Percentiles rank a stretch among this genome's conserved stretches.
Conservation (phyloP, 2,113 vertebrate genomes). For the Terrapene triunguis region DNA sequence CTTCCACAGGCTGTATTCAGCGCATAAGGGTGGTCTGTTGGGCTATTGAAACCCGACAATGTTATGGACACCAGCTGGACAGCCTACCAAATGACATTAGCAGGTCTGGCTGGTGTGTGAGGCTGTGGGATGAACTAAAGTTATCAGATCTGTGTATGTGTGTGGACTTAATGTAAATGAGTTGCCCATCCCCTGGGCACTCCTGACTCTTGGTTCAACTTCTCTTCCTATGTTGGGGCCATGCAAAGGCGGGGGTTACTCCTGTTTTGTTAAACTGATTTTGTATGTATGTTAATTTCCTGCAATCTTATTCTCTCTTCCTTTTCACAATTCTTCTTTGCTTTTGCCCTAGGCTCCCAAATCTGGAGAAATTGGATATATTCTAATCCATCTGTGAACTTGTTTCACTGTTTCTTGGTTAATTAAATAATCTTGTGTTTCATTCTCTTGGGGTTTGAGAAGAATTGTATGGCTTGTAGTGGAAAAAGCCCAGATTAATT, state of each 20-base stretch:
- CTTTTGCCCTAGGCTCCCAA: background rate
- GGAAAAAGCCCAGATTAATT: background rate
- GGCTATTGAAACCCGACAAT: background rate
- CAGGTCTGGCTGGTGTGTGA: background rate
- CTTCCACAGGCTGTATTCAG: background rate
- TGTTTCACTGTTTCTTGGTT: background rate
- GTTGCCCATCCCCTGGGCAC: background rate
- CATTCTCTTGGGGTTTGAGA: background rate
- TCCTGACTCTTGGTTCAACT: background rate
- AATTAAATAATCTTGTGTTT: background rate
- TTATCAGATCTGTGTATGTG: fast-evolving
- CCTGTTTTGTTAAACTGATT: background rate
- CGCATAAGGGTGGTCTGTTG: background rate
- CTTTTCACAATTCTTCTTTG: background rate
- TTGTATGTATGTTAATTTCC: constrained; percentile 4
- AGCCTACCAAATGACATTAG: background rate
- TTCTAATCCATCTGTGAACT: background rate
- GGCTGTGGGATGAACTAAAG: fast-evolving
- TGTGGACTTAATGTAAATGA: background rate
- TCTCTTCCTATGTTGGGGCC: background rate
- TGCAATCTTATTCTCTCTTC: background rate
- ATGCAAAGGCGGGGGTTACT: background rate
- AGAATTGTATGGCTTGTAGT: background rate
- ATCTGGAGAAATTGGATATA: background rate
- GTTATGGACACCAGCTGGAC: background rate